Evolutionary conservation across 2,888 invertebrate genomes (phyloP).

Genomic region (Sicus ferrugineus): DNA sequence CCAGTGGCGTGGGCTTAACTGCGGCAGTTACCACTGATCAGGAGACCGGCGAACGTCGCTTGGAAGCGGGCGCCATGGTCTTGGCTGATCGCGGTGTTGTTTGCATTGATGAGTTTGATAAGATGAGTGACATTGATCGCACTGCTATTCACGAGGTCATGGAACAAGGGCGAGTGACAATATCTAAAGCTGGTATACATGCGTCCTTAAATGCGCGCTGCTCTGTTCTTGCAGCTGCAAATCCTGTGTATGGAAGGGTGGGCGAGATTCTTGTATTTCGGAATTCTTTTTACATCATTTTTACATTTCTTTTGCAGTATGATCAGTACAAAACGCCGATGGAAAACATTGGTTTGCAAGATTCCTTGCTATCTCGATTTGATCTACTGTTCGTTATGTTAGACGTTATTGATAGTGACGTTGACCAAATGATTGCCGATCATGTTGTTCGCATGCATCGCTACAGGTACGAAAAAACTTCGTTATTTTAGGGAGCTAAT

Average conservation of each 20-base stretch:
- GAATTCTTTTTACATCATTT: no score
- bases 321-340: slow-evolving; percentile 99
- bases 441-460: slow-evolving; percentile 98
- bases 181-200: slow-evolving; percentile 98
- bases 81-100: slow-evolving; percentile 97
- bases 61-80: slow-evolving; percentile 99
- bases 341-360: slow-evolving; percentile 99
- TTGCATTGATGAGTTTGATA: slow-evolving; percentile 96
- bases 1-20: slow-evolving; percentile 97
- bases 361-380: slow-evolving; percentile 96
- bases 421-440: slow-evolving; percentile 91
- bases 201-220: slow-evolving; percentile 97
- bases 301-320: slow-evolving; percentile 73
- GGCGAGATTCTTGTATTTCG: slow-evolving; percentile 47
- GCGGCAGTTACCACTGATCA: slow-evolving; percentile 97
- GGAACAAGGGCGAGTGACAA: slow-evolving; percentile 98
- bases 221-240: slow-evolving; percentile 98
- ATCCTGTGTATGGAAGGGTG: slow-evolving; percentile 96
- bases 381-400: slow-evolving; percentile 97
- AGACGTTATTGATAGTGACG: slow-evolving; percentile 89
- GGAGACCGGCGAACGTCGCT: slow-evolving; percentile 85
- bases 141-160: slow-evolving; percentile 99
- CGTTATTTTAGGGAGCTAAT: neutral
- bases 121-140: slow-evolving; percentile 98
- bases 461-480: slow-evolving; percentile 71